phyloP scores from a whole-genome alignment of 1,140 invertebrate species.

The Macrobrachium rosenbergii region DNA sequence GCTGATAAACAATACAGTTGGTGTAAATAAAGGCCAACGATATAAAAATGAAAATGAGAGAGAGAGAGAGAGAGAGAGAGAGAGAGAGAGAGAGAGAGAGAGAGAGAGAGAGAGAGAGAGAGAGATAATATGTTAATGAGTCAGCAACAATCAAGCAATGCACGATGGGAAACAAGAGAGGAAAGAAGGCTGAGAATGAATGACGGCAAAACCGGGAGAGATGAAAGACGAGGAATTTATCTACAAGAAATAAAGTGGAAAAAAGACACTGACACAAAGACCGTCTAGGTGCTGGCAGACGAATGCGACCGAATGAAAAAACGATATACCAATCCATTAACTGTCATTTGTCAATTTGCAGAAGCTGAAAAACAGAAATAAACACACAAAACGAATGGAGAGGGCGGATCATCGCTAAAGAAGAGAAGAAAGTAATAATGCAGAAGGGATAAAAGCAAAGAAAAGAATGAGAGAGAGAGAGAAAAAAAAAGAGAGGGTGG shows the following conservation, averaged over 20 bases:
- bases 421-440: neutral
- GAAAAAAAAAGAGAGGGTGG: neutral
- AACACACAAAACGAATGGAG: neutral
- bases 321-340: too few relatives aligned
- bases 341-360: too few relatives aligned
- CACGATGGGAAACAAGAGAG: neutral
- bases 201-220: neutral
- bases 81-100: conserved; percentile 30
- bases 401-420: neutral
- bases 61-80: conserved; percentile 27
- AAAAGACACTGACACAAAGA: neutral
- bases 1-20: neutral
- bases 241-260: neutral
- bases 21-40: neutral
- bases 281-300: too few relatives aligned
- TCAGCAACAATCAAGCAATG: too few relatives aligned
- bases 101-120: conserved; percentile 26
- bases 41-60: neutral
- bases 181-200: neutral
- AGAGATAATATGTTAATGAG: neutral
- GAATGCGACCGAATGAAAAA: too few relatives aligned
- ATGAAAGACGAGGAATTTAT: neutral
- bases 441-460: neutral
- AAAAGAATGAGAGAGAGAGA: neutral
- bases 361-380: too few relatives aligned